Evolutionary conservation across 2,113 vertebrate species (phyloP).

Genomic region (Cisticola juncidis): DNA sequence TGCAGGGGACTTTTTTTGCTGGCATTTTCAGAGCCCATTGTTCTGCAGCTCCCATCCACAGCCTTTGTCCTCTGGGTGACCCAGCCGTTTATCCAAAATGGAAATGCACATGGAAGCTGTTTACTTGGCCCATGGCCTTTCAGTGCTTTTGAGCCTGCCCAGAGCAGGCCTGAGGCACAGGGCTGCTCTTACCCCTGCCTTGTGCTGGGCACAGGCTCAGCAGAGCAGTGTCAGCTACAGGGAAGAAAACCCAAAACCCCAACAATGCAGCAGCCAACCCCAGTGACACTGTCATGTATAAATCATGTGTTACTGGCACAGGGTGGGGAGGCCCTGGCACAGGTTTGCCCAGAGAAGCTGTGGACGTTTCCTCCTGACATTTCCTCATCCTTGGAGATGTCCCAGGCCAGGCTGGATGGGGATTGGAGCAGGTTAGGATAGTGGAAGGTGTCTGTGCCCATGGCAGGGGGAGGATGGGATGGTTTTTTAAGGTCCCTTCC

Average conservation of each 20-base stretch:
- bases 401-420: fast-evolving
- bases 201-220: background rate
- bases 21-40: background rate
- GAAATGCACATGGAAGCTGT: constrained; percentile 38
- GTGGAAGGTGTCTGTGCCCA: background rate
- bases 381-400: background rate
- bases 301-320: background rate
- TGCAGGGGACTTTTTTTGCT: background rate
- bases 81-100: background rate
- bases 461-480: background rate
- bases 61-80: constrained; percentile 60
- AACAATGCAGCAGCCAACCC: background rate
- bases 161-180: background rate
- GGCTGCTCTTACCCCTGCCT: background rate
- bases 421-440: background rate
- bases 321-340: background rate
- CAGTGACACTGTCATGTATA: background rate
- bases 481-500: background rate
- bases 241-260: background rate
- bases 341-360: background rate
- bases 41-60: background rate
- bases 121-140: constrained; percentile 23
- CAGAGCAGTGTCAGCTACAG: background rate
- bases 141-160: constrained; percentile 4
- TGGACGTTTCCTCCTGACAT: too few relatives aligned